Base-by-base conservation (phyloP, 1,140 invertebrate genomes). In the Drosophila guanche region DNA sequence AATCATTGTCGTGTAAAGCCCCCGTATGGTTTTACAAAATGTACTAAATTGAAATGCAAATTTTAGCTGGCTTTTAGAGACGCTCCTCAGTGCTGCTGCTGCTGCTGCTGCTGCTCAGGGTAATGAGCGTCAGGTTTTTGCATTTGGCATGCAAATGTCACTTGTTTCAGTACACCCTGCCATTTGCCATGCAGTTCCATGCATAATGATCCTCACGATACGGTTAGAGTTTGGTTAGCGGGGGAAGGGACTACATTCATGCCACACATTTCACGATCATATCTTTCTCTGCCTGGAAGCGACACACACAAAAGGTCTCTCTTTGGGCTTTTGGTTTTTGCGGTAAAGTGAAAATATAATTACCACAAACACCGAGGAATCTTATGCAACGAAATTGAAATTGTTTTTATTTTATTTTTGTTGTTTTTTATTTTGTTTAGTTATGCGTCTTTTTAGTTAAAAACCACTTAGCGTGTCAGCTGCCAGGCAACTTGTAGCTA, bases 121-220 rank as follows among this genome's bases (percentile, higher is more conserved):
- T 37, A 37, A 37, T 37, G 33, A 37, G 33, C 33, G 8, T 37
- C 33, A 12, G 33, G 66, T 42, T 52, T 59, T 70, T 78, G 75
- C 79, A 84, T 86, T 75, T 61, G 73, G 83, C 83, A 86, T 88
- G 78, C 83, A 83, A 86, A 83, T 86, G 83, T 86, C 77, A 85
- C 77, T 70, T 68, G 72, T 80, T 73, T 78, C 67, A 54, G 37
- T 57, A 57, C 45, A 8, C 42, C 68, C 43, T 57, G 7, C 48
- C 29, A n/a, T 27, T 45, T 45, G 29, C 48, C 40, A n/a, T 54
- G 70, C 59, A 79, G 47, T 43, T 67, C 75, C 60, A 47, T 85
- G 67, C 58, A 60, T 68, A 63, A 75, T 77, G 76, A 80, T 86
- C 23, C 63, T 62, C 69, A 80, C 65, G 57, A 58, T 62, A 66